Conservation (phyloP, 2,888 invertebrate genomes). For the Encarsia formosa region DNA sequence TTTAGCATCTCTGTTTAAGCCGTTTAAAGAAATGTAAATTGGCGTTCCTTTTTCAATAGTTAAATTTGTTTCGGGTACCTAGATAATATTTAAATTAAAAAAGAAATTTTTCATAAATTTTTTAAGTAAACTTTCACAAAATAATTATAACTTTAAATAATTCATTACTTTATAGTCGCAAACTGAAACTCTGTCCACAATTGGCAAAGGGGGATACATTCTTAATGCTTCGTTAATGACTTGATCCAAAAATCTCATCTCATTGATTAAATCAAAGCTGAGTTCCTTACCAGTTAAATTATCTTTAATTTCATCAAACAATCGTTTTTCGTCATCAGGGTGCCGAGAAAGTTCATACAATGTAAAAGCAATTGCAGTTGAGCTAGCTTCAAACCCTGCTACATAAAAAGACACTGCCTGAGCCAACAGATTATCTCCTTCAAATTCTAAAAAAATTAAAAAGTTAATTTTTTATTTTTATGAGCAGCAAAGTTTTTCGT, state of each 20-base stretch:
- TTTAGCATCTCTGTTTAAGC: conserved; percentile 35
- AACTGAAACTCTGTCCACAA: conserved; percentile 34
- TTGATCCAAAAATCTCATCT: conserved; percentile 36
- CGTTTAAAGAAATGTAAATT: conserved; percentile 35
- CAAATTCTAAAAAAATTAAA: conserved; percentile 34
- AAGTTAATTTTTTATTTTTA: too few species aligned
- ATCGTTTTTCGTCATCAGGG: conserved; percentile 30
- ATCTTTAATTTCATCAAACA: conserved; percentile 31
- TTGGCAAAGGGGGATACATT: conserved; percentile 38
- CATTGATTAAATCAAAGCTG: conserved; percentile 32
- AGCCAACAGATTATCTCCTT: conserved; percentile 37
- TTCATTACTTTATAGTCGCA: conserved; percentile 33
- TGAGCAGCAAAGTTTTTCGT: too few species aligned
- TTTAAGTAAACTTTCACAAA: not conserved
- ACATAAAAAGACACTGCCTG: conserved; percentile 38
- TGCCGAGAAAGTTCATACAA: conserved; percentile 36
- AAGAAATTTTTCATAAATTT: not conserved
- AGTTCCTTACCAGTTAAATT: conserved; percentile 27
- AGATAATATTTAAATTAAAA: not conserved
- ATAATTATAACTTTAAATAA: not conserved
- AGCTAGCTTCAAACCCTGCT: conserved; percentile 39
- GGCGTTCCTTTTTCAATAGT: conserved; percentile 34
- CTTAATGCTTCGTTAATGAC: conserved; percentile 38
- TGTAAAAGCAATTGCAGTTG: conserved; percentile 36
- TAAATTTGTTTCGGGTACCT: conserved; percentile 36